Evolutionary conservation across 2,888 invertebrate genomes (phyloP).

Genomic region (Eristalinus sepulchralis): DNA sequence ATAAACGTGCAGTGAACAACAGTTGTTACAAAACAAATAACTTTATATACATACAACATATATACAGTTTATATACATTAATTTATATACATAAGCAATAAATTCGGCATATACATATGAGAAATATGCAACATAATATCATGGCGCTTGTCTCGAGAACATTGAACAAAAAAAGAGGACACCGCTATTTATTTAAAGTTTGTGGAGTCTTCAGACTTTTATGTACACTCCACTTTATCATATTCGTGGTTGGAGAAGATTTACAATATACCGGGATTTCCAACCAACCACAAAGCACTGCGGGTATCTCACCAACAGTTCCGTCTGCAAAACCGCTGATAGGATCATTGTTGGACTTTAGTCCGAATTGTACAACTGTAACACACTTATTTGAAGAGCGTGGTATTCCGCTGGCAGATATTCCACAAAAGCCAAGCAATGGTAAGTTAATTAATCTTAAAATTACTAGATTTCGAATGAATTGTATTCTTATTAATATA

Average conservation of each 20-base stretch:
- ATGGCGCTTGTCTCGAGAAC: slow-evolving; percentile 52
- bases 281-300: slow-evolving; percentile 32
- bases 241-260: slow-evolving; percentile 49
- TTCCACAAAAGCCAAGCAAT: slow-evolving; percentile 82
- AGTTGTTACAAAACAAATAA: not conserved
- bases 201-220: slow-evolving; percentile 33
- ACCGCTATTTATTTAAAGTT: slow-evolving; percentile 12
- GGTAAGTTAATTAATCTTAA: slow-evolving; percentile 78
- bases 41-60: too few species aligned
- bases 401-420: slow-evolving; percentile 81
- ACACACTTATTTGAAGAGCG: slow-evolving; percentile 81
- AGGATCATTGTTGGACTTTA: slow-evolving; percentile 78
- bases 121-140: not conserved
- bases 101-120: not conserved
- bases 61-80: too few species aligned
- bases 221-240: slow-evolving; percentile 29
- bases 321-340: slow-evolving; percentile 60
- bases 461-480: not conserved
- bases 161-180: slow-evolving; percentile 18
- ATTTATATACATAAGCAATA: slow-evolving; percentile 3
- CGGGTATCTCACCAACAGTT: slow-evolving; percentile 18
- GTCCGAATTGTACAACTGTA: slow-evolving; percentile 81
- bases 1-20: slow-evolving; percentile 1
- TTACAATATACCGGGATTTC: slow-evolving; percentile 28
- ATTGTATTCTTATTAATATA: not conserved